Base-by-base conservation (phyloP, 2,888 invertebrate genomes). In the Diadegma fenestrale region DNA sequence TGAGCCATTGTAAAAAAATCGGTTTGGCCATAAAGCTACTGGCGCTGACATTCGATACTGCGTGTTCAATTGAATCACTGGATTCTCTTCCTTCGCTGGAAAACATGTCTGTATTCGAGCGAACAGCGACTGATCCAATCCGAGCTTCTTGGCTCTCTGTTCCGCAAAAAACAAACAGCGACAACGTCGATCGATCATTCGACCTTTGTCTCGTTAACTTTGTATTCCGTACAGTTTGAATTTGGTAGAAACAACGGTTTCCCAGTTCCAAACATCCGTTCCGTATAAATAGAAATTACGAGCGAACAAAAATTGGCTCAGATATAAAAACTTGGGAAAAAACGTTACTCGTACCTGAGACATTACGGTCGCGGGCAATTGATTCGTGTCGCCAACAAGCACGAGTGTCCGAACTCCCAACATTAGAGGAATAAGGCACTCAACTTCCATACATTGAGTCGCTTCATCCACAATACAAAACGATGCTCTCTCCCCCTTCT, bases 41-140 rank as follows among this genome's bases (percentile, higher is more conserved):
- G 96, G 96, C 0, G 95, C 95, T 88, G 97, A 97, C 98, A 99
- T 98, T 86, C 98, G 95, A 94, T 98, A 98, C 93, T 99, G 98
- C 2, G 94, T 95, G 87, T 95, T 94, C 45, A 98, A 94, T 88
- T 95, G 94, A 86, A 95, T 94, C 10, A 96, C 94, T 0, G 95
- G 95, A 88, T 37, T 37, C 37, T 86, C 61, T 10, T 89, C 76
- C 90, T 94, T 93, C 2, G 91, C 90, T 77, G 95, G 94, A 77
- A 96, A 94, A 89, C 95, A 95, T 1, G 95, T 94, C 89, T 96
- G 95, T 17, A 98, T 95, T 14, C 98, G 95, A 12, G 96, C 95
- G 94, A 98, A 98, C 81, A 98, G 93, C 6, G 98, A 98, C 88
- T 96, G 96, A 64, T 96, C 96, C 66, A 97, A 95, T 0, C 97